Percentiles rank a stretch among this genome's conserved stretches.
phyloP scores from a whole-genome alignment of 2,888 invertebrate species.

The Isoperla grammatica region DNA sequence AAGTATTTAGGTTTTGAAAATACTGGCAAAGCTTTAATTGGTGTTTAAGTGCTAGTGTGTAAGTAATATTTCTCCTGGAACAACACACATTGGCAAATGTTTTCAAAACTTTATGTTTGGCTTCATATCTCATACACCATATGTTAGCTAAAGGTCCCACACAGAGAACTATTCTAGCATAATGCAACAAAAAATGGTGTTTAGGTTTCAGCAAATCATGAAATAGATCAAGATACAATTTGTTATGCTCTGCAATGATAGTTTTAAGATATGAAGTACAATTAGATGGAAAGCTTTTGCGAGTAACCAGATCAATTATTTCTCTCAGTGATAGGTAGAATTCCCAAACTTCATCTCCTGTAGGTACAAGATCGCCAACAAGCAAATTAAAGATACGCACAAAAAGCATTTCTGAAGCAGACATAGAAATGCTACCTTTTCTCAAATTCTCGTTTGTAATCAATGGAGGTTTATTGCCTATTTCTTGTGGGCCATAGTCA shows the following conservation, averaged over 20 bases:
- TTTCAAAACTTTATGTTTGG: conserved; percentile 33
- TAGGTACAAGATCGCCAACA: not conserved
- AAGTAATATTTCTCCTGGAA: conserved; percentile 29
- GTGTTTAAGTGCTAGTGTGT: conserved; percentile 26
- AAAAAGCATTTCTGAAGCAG: too few relatives aligned
- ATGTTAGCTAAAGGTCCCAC: conserved; percentile 30
- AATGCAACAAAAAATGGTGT: conserved; percentile 32
- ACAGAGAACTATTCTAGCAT: conserved; percentile 28
- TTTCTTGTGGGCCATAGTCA: too few relatives aligned
- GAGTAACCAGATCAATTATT: too few relatives aligned
- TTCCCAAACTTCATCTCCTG: not conserved
- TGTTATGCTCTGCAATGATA: conserved; percentile 25
- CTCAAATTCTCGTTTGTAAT: too few relatives aligned
- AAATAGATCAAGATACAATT: conserved; percentile 23
- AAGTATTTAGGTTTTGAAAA: too few relatives aligned
- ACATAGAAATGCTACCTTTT: too few relatives aligned
- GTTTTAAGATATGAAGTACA: not conserved
- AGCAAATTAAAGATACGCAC: conserved; percentile 17
- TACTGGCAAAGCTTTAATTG: too few relatives aligned
- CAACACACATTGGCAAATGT: conserved; percentile 22
- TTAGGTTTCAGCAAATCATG: conserved; percentile 29
- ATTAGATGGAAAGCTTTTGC: too few relatives aligned
- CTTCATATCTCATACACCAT: conserved; percentile 34
- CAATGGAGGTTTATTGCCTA: too few relatives aligned
- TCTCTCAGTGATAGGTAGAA: not conserved